phyloP scores from a whole-genome alignment of 2,797 vertebrate species.

The Enteromius viviparus region DNA sequence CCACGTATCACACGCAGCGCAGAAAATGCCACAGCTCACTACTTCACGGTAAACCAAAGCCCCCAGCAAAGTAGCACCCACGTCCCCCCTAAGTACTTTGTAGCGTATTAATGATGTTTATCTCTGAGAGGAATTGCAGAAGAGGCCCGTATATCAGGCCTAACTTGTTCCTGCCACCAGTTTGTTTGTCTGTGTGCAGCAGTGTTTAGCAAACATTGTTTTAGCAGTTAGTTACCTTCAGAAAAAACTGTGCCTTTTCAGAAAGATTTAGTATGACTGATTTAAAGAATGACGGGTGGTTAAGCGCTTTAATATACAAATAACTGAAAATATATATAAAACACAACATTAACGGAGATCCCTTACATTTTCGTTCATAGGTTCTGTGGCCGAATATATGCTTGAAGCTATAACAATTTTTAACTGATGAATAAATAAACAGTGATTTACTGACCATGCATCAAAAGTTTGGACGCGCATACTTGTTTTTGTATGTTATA shows the following conservation, averaged over 20 bases:
- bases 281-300: conserved; percentile 3
- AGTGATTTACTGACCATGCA: neutral
- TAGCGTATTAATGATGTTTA: conserved; percentile 78
- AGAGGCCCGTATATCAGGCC: conserved; percentile 62
- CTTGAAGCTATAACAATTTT: too few species aligned
- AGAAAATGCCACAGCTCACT: conserved; percentile 69
- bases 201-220: conserved; percentile 73
- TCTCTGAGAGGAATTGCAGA: conserved; percentile 64
- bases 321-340: neutral
- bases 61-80: conserved; percentile 60
- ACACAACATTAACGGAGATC: neutral
- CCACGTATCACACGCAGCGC: conserved; percentile 73
- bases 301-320: conserved; percentile 24
- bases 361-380: neutral
- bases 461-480: neutral
- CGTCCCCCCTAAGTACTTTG: conserved; percentile 69
- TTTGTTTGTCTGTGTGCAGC: conserved; percentile 64
- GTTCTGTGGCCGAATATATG: neutral
- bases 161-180: conserved; percentile 70
- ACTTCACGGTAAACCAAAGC: conserved; percentile 75
- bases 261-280: conserved; percentile 53
- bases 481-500: neutral
- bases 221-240: conserved; percentile 65
- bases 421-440: neutral
- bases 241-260: conserved; percentile 48